Evolutionary conservation across 2,797 vertebrate genomes (phyloP).

Genomic region (Podarcis lilfordi): DNA sequence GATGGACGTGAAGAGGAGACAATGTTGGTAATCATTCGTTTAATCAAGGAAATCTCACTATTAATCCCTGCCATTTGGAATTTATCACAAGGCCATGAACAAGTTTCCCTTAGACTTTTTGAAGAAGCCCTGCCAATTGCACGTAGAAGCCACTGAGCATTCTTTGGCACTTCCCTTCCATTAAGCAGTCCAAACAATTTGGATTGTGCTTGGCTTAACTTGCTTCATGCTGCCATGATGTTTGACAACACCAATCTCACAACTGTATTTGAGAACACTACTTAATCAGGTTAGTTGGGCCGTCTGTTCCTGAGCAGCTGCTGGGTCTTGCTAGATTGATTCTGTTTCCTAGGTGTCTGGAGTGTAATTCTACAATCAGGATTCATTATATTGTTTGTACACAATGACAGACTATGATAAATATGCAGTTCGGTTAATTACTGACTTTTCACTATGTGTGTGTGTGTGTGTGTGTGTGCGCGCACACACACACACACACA

Average conservation of each 20-base stretch:
- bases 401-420: constrained; percentile 69
- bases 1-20: too few species aligned
- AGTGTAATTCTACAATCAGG: constrained; percentile 71
- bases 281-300: constrained; percentile 46
- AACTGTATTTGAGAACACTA: constrained; percentile 8
- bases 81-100: background rate
- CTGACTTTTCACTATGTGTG: constrained; percentile 31
- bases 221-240: background rate
- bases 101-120: background rate
- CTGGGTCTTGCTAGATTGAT: constrained; percentile 60
- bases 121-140: background rate
- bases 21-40: too few species aligned
- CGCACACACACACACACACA: background rate
- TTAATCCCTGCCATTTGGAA: too few species aligned
- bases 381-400: constrained; percentile 73
- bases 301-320: constrained; percentile 57
- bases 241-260: constrained; percentile 2
- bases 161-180: background rate
- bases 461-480: too few species aligned
- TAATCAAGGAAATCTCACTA: too few species aligned
- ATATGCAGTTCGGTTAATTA: constrained; percentile 70
- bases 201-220: background rate
- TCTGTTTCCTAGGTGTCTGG: constrained; percentile 54
- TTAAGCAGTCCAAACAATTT: background rate
- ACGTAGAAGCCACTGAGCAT: too few species aligned